Percentiles rank a stretch among this genome's conserved stretches.
phyloP scores from a whole-genome alignment of 2,797 vertebrate species.

The Uromys caudimaculatus region DNA sequence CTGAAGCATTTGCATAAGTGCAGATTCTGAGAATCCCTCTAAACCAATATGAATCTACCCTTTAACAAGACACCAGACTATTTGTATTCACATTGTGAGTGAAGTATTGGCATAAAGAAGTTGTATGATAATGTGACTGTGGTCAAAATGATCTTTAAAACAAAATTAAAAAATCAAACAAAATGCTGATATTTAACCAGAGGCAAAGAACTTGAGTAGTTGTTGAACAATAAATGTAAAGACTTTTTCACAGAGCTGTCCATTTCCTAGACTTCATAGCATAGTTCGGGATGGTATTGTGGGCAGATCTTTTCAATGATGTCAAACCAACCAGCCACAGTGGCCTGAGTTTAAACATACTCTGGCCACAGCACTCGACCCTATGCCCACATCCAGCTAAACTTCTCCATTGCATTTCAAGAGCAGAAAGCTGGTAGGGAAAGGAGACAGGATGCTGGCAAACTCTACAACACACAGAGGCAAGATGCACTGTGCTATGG shows the following conservation, averaged over 20 bases:
- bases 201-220: not conserved
- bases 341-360: not conserved
- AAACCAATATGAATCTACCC: not conserved
- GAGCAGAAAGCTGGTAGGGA: not conserved
- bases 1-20: not conserved
- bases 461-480: slow-evolving; percentile 38
- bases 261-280: not conserved
- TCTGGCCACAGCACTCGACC: not conserved
- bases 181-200: not conserved
- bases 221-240: not conserved
- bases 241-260: not conserved
- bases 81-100: not conserved
- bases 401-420: slow-evolving; percentile 55
- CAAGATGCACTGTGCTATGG: slow-evolving; percentile 46
- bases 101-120: not conserved
- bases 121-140: not conserved
- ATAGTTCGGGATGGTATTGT: not conserved
- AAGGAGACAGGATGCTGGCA: slow-evolving; percentile 2
- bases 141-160: not conserved
- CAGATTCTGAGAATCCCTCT: not conserved
- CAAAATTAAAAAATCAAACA: not conserved
- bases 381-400: not conserved
- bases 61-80: not conserved
- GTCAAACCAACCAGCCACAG: not conserved
- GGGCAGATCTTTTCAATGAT: not conserved